Conservation (phyloP, 2,888 invertebrate genomes). For the Norana najaformis region DNA sequence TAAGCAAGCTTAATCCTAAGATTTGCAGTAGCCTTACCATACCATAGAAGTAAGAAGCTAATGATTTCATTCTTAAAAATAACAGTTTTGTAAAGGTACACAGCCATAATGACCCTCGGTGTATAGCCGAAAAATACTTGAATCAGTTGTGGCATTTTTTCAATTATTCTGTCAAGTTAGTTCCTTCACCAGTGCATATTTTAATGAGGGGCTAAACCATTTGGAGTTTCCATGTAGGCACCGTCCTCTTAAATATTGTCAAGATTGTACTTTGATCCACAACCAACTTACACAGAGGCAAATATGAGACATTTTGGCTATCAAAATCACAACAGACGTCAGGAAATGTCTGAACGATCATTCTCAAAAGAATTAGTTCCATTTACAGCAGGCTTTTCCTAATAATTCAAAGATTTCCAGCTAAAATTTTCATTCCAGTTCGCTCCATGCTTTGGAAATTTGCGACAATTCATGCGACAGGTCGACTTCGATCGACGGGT, state of each 20-base stretch:
- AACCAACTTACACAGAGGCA: too few relatives aligned
- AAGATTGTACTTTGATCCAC: background rate
- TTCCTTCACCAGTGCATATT: background rate
- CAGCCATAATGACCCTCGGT: background rate
- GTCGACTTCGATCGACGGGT: background rate
- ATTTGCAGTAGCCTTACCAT: background rate
- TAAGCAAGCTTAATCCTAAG: background rate
- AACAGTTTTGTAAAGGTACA: background rate
- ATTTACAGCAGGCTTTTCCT: background rate
- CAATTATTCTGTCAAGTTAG: background rate
- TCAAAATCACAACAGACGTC: background rate
- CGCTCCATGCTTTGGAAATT: conserved; percentile 8
- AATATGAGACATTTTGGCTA: background rate
- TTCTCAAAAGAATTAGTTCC: background rate
- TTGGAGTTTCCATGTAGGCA: background rate
- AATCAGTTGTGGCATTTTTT: background rate
- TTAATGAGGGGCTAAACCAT: background rate
- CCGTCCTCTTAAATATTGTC: background rate
- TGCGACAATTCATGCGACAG: background rate
- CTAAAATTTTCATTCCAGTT: background rate
- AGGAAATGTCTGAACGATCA: background rate
- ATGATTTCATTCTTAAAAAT: background rate
- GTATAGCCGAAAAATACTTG: background rate
- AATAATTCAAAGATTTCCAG: background rate
- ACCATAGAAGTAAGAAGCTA: background rate